Evolutionary conservation across 1,140 invertebrate genomes (phyloP), one percentile per base, ranked within the genome.

Genomic region (Microvelia longipes): DNA sequence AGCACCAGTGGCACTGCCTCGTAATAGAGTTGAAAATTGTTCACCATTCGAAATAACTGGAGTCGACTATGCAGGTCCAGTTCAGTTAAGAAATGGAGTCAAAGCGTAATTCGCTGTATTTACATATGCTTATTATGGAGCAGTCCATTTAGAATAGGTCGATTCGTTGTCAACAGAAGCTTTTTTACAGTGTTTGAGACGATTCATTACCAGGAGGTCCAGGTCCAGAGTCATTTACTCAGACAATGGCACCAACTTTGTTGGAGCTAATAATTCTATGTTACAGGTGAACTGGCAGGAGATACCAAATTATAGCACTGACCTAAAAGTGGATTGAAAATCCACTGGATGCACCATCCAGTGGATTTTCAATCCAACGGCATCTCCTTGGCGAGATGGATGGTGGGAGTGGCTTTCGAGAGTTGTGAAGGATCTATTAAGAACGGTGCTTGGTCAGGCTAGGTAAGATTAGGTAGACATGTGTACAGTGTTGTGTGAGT

Each of bases 211-310:
- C 14, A 66, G 75, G 64, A 71, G 76, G 71, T 76, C 77, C 35
- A 69, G 76, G 71, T 77, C 77, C 0, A 66, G 63, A 0, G 73
- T 75, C 0, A 76, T 82, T 13, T 80, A 77, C 65, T 78, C 74
- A 35, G 79, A 82, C 68, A 81, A 81, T 69, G 80, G 77, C 0
- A 78, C 74, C 2, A 80, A 79, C 71, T 80, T 80, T 69, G 70
- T 69, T 29, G 70, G 69, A 11, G n/a, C 67, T 0, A 65, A 70
- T 26, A 74, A 74, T 29, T 28, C 70, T 2, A 67, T 75, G 28
- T 28, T 69, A 15, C 69, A 60, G 26, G 27, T 75, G 28, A 29
- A 77, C 15, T 76, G 74, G 74, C 24, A 71, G 14, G 66, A 69
- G 14, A 70, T 73, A 25, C 28, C 24, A 13, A 63, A 70, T 62